Evolutionary conservation across 2,113 vertebrate genomes (phyloP), one percentile per base, ranked within the genome.

Genomic region (Cynoglossus semilaevis): DNA sequence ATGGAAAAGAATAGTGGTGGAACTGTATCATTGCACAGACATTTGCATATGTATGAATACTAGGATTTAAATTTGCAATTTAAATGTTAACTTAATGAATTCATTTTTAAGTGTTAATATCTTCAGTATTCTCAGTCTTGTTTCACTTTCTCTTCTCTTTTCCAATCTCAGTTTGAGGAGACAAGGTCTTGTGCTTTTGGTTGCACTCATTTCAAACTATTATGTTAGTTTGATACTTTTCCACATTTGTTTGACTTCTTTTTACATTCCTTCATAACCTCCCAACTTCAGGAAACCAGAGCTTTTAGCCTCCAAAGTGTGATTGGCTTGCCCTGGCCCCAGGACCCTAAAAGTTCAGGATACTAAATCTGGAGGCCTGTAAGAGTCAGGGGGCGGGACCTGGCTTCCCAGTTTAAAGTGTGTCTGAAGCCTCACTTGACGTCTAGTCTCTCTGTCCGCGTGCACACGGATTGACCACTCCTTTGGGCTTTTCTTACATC

Each of bases 331-430:
- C 38, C 43, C 47, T 61, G 61, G 56, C 66, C 59, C 63, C 70
- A 81, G 83, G 89, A 87, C 91, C 90, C 90, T 91, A 91, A 91
- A 92, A 88, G 90, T 89, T 89, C 84, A 91, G 59, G 83, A 82
- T 85, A 87, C 91, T 91, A 92, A 90, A 88, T 91, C 86, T 87
- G 90, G 88, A 88, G 84, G 81, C 74, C 86, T 77, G 80, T 79
- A 64, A 67, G 65, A 59, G 62, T 38, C 48, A 19, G 67, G 85
- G 90, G 91, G 90, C 78, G 90, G 87, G 91, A 75, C 86, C 74
- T 80, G 52, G 63, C 70, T 68, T 61, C 29, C 57, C 80, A 1
- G 86, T 89, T 92, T 91, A 91, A 92, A 91, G 88, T 87, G 86
- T 75, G 77, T 85, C 56, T 77, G 85, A 88, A 86, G 79, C 87